Percentiles rank a stretch among this genome's conserved stretches.
Evolutionary conservation across 1,140 invertebrate genomes (phyloP).

Genomic region (Limonius californicus): DNA sequence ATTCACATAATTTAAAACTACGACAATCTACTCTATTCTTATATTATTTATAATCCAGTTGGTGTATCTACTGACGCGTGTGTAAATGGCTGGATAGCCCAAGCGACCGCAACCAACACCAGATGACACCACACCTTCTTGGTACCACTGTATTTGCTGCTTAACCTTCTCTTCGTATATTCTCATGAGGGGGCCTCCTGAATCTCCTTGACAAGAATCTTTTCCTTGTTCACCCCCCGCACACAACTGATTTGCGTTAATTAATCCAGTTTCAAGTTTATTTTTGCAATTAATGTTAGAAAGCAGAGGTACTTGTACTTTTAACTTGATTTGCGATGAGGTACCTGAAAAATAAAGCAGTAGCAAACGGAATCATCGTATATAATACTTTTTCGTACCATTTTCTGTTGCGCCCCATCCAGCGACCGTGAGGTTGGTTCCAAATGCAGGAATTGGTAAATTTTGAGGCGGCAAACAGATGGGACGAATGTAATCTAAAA

Average conservation of each 20-base stretch:
- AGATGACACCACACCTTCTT: constrained; percentile 56
- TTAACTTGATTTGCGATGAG: constrained; percentile 31
- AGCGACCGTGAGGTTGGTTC: constrained; percentile 23
- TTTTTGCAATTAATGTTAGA: constrained; percentile 14
- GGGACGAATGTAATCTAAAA: constrained; percentile 53
- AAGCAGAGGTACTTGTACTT: constrained; percentile 11
- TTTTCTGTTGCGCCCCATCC: constrained; percentile 20
- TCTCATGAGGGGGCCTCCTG: constrained; percentile 56
- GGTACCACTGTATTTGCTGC: constrained; percentile 43
- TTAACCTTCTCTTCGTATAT: not conserved
- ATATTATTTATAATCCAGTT: constrained; percentile 54
- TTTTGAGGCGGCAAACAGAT: constrained; percentile 57
- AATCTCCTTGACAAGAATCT: constrained; percentile 55
- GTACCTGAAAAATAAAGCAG: not conserved
- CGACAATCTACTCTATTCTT: not conserved
- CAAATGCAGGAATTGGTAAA: not conserved
- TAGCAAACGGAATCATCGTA: not conserved
- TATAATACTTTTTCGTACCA: not conserved
- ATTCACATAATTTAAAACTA: too few species aligned
- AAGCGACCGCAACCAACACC: constrained; percentile 55
- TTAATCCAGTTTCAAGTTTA: constrained; percentile 21
- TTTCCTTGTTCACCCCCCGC: constrained; percentile 45
- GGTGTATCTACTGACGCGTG: constrained; percentile 51
- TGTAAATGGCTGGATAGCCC: constrained; percentile 58
- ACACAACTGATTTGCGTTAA: constrained; percentile 43